Evolutionary conservation across 2,113 vertebrate species (phyloP), one percentile per base, ranked within the genome.

Genomic region (Zapornia atra): DNA sequence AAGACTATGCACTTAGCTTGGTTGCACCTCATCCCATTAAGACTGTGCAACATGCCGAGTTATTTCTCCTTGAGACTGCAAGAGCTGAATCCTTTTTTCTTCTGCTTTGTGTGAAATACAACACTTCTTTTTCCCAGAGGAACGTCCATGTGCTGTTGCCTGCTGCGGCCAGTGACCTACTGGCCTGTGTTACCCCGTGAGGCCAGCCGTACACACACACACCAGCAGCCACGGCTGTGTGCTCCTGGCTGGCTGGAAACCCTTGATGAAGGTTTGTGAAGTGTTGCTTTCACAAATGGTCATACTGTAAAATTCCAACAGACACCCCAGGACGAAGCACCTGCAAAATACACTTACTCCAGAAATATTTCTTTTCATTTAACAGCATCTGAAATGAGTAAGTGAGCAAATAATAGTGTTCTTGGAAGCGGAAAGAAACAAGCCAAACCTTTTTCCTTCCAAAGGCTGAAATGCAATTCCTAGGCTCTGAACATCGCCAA

Each of bases 401-500:
- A 94, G 83, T 87, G 56, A 87, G 88, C 77, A 95, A 92, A 95
- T 79, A 94, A 89, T 22, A 87, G 57, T 65, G 53, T 82, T 94
- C 25, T 86, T 94, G 50, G 93, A 96, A 94, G 54, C 11, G n/a
- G 54, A 89, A 96, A 96, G 90, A 96, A 93, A 79, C 4, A 93
- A 94, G 81, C 73, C 86, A 92, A 95, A n/a, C 20, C 17, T 12
- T 89, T 96, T 95, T 91, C 54, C 57, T 96, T 95, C 86, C 89
- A 91, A 91, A 82, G 70, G 38, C 73, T 97, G 95, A 97, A 96
- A 94, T n/a, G 65, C 50, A 96, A 92, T 87, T 94, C 95, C 86
- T 76, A 87, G 69, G n/a, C 91, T 87, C 40, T 1, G 3, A 91
- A 69, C 66, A 93, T 65, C 1, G 46, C 96, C 83, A 87, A 28